Conservation (phyloP, 2,113 vertebrate species). For the Eulemur rufifrons region DNA sequence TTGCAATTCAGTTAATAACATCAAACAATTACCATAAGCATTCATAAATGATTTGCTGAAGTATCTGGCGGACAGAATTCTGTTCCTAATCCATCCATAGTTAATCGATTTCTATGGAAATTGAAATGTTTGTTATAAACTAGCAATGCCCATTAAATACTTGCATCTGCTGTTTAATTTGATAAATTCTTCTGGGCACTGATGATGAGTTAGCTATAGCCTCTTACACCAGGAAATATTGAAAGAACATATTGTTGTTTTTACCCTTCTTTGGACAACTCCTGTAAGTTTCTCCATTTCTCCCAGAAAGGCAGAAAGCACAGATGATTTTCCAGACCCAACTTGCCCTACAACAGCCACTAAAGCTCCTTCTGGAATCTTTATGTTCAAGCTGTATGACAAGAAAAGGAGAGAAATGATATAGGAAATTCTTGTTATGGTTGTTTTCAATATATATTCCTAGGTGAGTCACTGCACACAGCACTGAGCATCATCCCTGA, state of each 20-base stretch:
- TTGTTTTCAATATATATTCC: not conserved
- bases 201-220: not conserved
- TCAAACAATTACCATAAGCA: conserved; percentile 46
- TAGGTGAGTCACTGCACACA: not conserved
- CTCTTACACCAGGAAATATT: not conserved
- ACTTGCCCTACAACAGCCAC: conserved; percentile 85
- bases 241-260: not conserved
- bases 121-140: conserved; percentile 50
- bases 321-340: conserved; percentile 86
- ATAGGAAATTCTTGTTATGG: not conserved
- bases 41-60: conserved; percentile 43
- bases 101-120: conserved; percentile 61
- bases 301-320: conserved; percentile 86
- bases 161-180: conserved; percentile 26
- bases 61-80: not conserved
- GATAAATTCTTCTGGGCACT: not conserved
- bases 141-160: conserved; percentile 39
- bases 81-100: conserved; percentile 18
- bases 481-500: not conserved
- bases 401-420: not conserved
- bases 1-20: conserved; percentile 54
- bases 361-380: conserved; percentile 80
- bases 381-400: conserved; percentile 80
- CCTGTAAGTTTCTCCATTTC: conserved; percentile 86
- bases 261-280: conserved; percentile 81